A percentile compares a stretch with the other conserved stretches of the same genome.
phyloP scores from a whole-genome alignment of 2,888 invertebrate species.

The Steinernema hermaphroditum region DNA sequence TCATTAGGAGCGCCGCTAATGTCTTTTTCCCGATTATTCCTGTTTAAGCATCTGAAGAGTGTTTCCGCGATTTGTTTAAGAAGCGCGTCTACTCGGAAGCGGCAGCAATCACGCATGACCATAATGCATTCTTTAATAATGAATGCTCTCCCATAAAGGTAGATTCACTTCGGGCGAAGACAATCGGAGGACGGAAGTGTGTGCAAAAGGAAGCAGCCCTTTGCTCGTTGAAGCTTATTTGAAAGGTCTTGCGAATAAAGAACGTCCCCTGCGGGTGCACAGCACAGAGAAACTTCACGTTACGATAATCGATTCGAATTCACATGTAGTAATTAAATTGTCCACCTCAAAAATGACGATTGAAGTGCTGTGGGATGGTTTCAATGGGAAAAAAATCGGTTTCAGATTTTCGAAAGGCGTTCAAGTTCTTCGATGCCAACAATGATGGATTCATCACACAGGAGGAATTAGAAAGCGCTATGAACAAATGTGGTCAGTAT shows the following conservation, averaged over 20 bases:
- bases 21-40: not conserved
- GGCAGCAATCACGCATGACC: constrained; percentile 10
- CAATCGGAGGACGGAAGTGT: no score
- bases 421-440: constrained; percentile 64
- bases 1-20: constrained; percentile 10
- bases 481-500: constrained; percentile 63
- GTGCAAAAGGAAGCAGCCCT: no score
- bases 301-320: constrained; percentile 16
- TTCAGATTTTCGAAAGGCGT: constrained; percentile 60
- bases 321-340: constrained; percentile 2
- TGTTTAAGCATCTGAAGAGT: not conserved
- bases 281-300: not conserved
- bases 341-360: not conserved
- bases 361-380: not conserved
- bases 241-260: no score
- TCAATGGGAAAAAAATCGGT: constrained; percentile 20
- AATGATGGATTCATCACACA: constrained; percentile 63
- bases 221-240: no score
- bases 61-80: constrained; percentile 3
- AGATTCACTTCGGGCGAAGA: no score
- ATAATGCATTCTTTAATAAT: constrained; percentile 20
- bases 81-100: not conserved
- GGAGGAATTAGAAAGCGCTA: constrained; percentile 59
- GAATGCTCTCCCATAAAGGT: not conserved
- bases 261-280: no score